phyloP scores from a whole-genome alignment of 2,888 invertebrate species.

The Laspeyria flexula region DNA sequence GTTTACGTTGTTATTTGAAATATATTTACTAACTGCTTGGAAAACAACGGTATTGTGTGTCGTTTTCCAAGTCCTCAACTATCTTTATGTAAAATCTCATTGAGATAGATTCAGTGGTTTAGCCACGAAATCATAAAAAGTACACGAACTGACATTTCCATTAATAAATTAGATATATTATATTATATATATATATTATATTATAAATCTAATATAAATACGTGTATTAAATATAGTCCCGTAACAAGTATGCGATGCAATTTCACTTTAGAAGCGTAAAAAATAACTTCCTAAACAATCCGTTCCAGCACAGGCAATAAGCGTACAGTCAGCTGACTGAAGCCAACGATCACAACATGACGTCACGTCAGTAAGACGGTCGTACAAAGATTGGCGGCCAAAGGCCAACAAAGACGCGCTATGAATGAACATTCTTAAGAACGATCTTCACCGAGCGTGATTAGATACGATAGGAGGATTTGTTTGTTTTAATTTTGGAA shows the following conservation, averaged over 20 bases:
- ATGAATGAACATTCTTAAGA: conserved; percentile 26
- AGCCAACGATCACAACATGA: neutral
- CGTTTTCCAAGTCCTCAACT: no score
- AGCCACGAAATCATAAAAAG: no score
- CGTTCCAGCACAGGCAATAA: neutral
- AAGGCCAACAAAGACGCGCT: conserved; percentile 6
- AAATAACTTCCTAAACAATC: neutral
- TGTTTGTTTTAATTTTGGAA: neutral
- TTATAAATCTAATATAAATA: no score
- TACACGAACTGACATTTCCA: no score
- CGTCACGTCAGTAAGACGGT: neutral
- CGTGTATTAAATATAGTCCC: neutral
- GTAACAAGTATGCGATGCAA: neutral
- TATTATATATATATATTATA: no score
- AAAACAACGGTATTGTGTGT: no score
- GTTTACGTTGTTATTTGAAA: no score
- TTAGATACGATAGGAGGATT: conserved; percentile 8
- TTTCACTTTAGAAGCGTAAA: neutral
- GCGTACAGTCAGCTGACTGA: conserved; percentile 4
- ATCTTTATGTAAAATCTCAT: no score
- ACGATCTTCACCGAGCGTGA: conserved; percentile 12
- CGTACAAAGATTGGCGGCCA: conserved; percentile 26
- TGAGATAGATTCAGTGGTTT: no score
- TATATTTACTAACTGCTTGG: no score
- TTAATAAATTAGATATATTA: no score